Evolutionary conservation across 2,797 vertebrate species (phyloP).

Genomic region (Geotrypetes seraphini): DNA sequence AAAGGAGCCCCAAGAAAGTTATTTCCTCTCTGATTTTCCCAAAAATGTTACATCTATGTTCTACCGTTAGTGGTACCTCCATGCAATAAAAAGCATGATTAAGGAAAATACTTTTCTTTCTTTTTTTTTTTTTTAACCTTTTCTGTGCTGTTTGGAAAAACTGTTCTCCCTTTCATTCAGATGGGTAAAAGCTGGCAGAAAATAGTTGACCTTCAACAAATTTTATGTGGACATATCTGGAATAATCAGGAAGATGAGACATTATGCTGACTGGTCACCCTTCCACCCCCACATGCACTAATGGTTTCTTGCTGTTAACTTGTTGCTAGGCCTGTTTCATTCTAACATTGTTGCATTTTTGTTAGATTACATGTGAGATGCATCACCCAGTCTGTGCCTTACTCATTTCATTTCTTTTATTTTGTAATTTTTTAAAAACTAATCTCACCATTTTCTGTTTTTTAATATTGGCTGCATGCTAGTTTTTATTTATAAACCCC

Average conservation of each 20-base stretch:
- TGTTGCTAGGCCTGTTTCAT: conserved; percentile 85
- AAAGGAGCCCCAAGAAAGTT: too few species aligned
- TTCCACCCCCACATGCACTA: conserved; percentile 76
- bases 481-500: conserved; percentile 66
- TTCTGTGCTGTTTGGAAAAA: not conserved
- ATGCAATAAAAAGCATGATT: too few species aligned
- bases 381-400: conserved; percentile 86
- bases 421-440: conserved; percentile 70
- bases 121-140: too few species aligned
- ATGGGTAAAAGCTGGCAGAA: conserved; percentile 30
- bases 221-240: conserved; percentile 15
- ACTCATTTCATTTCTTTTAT: conserved; percentile 72
- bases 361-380: conserved; percentile 77
- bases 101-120: too few species aligned
- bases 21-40: too few species aligned
- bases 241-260: conserved; percentile 68
- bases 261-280: conserved; percentile 75
- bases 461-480: conserved; percentile 83
- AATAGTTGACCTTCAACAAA: conserved; percentile 37
- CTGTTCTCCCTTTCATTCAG: not conserved
- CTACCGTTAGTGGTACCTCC: too few species aligned
- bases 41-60: too few species aligned
- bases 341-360: conserved; percentile 67
- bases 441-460: conserved; percentile 70
- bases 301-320: conserved; percentile 71